Evolutionary conservation across 2,113 vertebrate species (phyloP), one percentile per base, ranked within the genome.

Genomic region (Menura novaehollandiae): DNA sequence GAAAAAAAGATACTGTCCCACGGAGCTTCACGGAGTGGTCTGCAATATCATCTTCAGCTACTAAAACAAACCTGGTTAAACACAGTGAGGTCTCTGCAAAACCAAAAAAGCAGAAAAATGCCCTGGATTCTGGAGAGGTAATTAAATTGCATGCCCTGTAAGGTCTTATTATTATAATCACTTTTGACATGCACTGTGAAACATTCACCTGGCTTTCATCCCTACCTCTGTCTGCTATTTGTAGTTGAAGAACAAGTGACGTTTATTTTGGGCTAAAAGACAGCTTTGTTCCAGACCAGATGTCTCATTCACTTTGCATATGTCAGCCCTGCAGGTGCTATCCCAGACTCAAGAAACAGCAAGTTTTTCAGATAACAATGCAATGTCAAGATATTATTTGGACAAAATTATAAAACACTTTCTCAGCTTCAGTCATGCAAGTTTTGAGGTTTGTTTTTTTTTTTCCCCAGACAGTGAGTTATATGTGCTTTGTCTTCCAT

Each of bases 251-350:
- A 94, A 95, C 77, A 93, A 95, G 62, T 74, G 91, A 69, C 0
- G 0, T 83, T 95, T 91, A 93, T 88, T 91, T 49, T 86, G 71
- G 37, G 49, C 37, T 93, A 88, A 95, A 96, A 95, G 93, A 73
- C 71, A 95, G 71, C 66, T 97, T 96, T 95, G 91, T 96, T 95
- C 63, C 76, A 84, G 68, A 92, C 49, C 68, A 95, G 91, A 90
- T 93, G 90, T 91, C 88, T 95, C 86, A 76, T 85, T 85, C 69
- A n/a, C 43, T 71, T 35, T 62, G 63, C 88, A 93, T 77, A 78
- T 87, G 91, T 96, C 87, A 96, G 46, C 71, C 88, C 79, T 87
- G 63, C 95, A 96, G 90, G 93, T 94, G 80, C 80, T 92, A 59
- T 63, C 44, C 37, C 32, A 67, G 49, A n/a, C 32, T 94, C 51